phyloP scores from a whole-genome alignment of 2,113 vertebrate species.

The Sprattus sprattus region DNA sequence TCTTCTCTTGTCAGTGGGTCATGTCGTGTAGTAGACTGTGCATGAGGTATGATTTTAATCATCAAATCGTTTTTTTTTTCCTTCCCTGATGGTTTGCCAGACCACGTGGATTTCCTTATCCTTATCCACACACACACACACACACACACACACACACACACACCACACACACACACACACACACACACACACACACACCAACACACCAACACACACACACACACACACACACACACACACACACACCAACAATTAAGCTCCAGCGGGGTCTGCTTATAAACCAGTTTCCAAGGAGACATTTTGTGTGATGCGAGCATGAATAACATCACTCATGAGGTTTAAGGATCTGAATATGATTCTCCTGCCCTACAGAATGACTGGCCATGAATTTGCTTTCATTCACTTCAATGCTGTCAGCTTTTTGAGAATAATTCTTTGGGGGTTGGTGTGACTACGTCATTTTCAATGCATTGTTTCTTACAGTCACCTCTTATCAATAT shows the following conservation, averaged over 20 bases:
- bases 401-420: neutral
- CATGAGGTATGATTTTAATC: neutral
- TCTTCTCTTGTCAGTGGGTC: neutral
- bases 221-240: neutral
- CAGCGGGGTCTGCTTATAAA: neutral
- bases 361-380: neutral
- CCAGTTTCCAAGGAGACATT: slow-evolving; percentile 19
- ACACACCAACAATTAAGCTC: neutral
- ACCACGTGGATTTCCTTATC: neutral
- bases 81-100: neutral
- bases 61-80: neutral
- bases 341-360: neutral
- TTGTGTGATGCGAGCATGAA: neutral
- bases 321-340: neutral
- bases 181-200: neutral
- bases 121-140: neutral
- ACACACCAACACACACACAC: neutral
- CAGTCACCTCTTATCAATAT: neutral
- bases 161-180: neutral
- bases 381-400: neutral
- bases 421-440: neutral
- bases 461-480: neutral
- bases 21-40: neutral
- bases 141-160: neutral
- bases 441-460: neutral